These are phyloP conservation scores for Morbakka virulenta DNA, from an alignment of 30 jellyfish, hydroid and myxozoan species.

Conservation along the genomic window DNA sequence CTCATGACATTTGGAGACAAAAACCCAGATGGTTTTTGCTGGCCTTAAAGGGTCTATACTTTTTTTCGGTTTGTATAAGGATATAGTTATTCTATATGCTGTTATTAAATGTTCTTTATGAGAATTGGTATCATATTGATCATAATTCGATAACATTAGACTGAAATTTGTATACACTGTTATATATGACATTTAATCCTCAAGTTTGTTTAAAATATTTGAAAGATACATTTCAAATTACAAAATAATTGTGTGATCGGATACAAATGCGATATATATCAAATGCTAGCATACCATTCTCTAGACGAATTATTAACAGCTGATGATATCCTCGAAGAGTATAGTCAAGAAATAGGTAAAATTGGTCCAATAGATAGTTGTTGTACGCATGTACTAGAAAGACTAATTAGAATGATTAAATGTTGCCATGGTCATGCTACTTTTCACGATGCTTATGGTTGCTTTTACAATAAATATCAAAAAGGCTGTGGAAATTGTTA, in stretches of 20 bases:
- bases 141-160: not conserved
- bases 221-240: no score
- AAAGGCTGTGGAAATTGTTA: no score
- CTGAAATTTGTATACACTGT: not conserved
- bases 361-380: not conserved
- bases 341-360: not conserved
- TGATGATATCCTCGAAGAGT: not conserved
- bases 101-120: not conserved
- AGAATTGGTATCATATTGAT: slow-evolving; percentile 9
- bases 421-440: slow-evolving; percentile 2
- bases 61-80: slow-evolving; percentile 13
- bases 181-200: no score
- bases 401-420: not conserved
- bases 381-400: not conserved
- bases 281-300: not conserved
- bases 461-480: not conserved
- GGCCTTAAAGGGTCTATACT: no score
- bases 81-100: not conserved
- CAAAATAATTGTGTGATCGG: no score
- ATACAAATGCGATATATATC: not conserved
- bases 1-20: slow-evolving; percentile 51
- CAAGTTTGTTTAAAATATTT: no score
- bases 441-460: slow-evolving; percentile 7
- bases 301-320: no score
- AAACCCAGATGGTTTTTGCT: slow-evolving; percentile 19